These are phyloP conservation scores for Caenorhabditis sp. DNA, from an alignment of 2,888 invertebrate species.

Conservation along the genomic window DNA sequence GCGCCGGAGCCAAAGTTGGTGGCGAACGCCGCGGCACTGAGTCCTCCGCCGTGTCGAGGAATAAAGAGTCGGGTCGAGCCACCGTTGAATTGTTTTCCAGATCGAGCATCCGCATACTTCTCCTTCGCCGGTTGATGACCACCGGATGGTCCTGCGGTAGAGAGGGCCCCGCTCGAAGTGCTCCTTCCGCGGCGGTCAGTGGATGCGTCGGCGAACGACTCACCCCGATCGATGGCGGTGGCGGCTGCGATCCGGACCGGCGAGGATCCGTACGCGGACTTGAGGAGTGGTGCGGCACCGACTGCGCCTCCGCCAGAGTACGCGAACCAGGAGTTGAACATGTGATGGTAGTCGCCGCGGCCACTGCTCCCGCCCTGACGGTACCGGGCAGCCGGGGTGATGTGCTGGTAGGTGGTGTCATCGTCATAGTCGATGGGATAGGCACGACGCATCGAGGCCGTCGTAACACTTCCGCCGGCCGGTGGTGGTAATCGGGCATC, in stretches of 20 bases:
- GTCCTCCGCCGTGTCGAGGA: slow-evolving; percentile 55
- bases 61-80: slow-evolving; percentile 56
- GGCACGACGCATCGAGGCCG: slow-evolving; percentile 50
- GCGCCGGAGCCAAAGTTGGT: slow-evolving; percentile 18
- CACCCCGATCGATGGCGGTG: slow-evolving; percentile 42
- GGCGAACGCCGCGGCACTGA: slow-evolving; percentile 51
- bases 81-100: slow-evolving; percentile 37
- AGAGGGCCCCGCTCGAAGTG: slow-evolving; percentile 38
- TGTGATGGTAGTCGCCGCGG: slow-evolving; percentile 67
- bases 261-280: slow-evolving; percentile 43
- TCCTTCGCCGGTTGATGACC: slow-evolving; percentile 35
- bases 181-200: slow-evolving; percentile 23
- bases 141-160: slow-evolving; percentile 25
- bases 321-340: slow-evolving; percentile 76
- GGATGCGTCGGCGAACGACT: slow-evolving; percentile 19
- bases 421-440: slow-evolving; percentile 29
- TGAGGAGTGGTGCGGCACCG: slow-evolving; percentile 60
- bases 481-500: slow-evolving; percentile 41
- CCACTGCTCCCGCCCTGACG: slow-evolving; percentile 19
- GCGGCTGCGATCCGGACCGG: slow-evolving; percentile 56
- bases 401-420: slow-evolving; percentile 24
- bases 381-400: slow-evolving; percentile 18
- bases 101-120: slow-evolving; percentile 59
- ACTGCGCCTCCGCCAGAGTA: slow-evolving; percentile 64
- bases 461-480: slow-evolving; percentile 47